phyloP scores from a whole-genome alignment of 2,113 vertebrate species.

The Eleginops maclovinus region DNA sequence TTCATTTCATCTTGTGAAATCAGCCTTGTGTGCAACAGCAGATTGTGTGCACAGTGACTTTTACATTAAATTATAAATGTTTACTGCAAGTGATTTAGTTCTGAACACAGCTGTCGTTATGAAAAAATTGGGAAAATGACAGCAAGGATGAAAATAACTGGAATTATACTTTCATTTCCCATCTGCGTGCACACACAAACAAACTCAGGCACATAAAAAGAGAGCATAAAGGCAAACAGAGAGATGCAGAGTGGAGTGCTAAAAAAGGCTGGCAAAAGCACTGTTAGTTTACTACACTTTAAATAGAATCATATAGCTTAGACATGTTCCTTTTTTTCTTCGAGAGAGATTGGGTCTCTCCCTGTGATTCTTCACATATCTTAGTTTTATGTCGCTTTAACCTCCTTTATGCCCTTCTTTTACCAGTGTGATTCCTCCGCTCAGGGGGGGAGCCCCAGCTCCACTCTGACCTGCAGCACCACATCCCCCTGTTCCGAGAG shows the following conservation, averaged over 20 bases:
- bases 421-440: constrained; percentile 86
- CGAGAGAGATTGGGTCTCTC: background rate
- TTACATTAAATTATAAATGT: constrained; percentile 36
- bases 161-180: constrained; percentile 61
- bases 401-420: background rate
- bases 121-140: constrained; percentile 51
- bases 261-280: constrained; percentile 40
- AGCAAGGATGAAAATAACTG: constrained; percentile 63
- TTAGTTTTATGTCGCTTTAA: background rate
- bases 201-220: constrained; percentile 21
- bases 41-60: constrained; percentile 19
- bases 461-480: constrained; percentile 94
- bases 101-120: constrained; percentile 39
- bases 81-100: constrained; percentile 41
- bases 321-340: background rate
- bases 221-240: constrained; percentile 50
- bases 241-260: constrained; percentile 32
- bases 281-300: constrained; percentile 33
- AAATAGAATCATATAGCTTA: background rate
- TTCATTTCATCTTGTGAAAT: constrained; percentile 20
- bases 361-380: background rate
- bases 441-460: constrained; percentile 93
- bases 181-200: constrained; percentile 50
- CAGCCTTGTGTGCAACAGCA: background rate
- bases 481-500: constrained; percentile 82